Percentiles rank a stretch among this genome's conserved stretches.
phyloP scores from a whole-genome alignment of 1,140 invertebrate species.

The Drosophila pachea region DNA sequence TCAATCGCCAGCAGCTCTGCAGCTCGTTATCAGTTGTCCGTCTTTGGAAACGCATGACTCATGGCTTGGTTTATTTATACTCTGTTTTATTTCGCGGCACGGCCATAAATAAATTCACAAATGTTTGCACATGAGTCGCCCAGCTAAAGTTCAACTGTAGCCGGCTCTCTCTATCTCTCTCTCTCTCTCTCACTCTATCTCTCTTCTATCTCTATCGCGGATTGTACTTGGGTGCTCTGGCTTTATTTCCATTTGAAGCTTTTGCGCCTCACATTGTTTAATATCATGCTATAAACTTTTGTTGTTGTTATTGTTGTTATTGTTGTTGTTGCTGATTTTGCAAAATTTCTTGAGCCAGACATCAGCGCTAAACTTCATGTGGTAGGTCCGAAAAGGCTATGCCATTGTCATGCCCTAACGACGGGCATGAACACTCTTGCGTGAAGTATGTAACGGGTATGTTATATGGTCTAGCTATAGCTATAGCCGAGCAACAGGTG shows the following conservation, averaged over 20 bases:
- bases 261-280: constrained; percentile 30
- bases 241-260: constrained; percentile 29
- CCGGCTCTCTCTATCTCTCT: constrained; percentile 2
- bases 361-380: constrained; percentile 47
- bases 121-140: constrained; percentile 10
- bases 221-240: constrained; percentile 12
- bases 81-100: constrained; percentile 8
- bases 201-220: not conserved
- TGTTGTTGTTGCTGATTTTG: constrained; percentile 23
- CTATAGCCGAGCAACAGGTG: too few species aligned
- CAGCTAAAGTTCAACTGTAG: constrained; percentile 47
- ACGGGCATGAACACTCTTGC: not conserved
- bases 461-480: not conserved
- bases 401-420: not conserved
- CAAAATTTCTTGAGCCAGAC: constrained; percentile 35
- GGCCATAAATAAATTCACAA: constrained; percentile 33
- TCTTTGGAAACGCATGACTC: constrained; percentile 13
- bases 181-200: not conserved
- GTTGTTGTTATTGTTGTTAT: constrained; percentile 9
- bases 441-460: not conserved
- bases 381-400: constrained; percentile 51
- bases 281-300: constrained; percentile 49
- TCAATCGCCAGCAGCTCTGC: constrained; percentile 49
- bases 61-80: constrained; percentile 19
- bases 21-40: constrained; percentile 26